phyloP scores from a whole-genome alignment of 1,140 invertebrate species.

The Trachymyrmex septentrionalis region DNA sequence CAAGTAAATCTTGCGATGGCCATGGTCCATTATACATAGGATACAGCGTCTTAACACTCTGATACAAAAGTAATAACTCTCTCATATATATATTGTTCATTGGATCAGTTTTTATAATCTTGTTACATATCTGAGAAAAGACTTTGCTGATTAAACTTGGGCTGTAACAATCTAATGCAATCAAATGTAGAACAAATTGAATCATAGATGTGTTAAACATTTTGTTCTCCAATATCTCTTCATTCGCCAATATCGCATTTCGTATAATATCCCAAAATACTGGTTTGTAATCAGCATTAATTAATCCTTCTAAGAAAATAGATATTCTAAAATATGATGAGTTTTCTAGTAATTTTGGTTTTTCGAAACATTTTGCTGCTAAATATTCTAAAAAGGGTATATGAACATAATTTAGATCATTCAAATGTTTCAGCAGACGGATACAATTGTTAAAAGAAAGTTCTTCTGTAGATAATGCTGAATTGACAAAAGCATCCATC shows the following conservation, averaged over 20 bases:
- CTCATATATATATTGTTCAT: slow-evolving; percentile 74
- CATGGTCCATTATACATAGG: slow-evolving; percentile 84
- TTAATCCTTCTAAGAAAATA: slow-evolving; percentile 85
- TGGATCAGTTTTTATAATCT: neutral
- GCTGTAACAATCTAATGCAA: slow-evolving; percentile 87
- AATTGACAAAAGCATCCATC: slow-evolving; percentile 82
- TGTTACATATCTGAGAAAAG: slow-evolving; percentile 85
- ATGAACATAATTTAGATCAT: slow-evolving; percentile 87
- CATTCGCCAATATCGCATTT: slow-evolving; percentile 79
- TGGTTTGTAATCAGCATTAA: slow-evolving; percentile 88
- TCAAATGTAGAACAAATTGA: slow-evolving; percentile 86
- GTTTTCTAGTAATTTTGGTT: slow-evolving; percentile 80
- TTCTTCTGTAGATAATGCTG: slow-evolving; percentile 77
- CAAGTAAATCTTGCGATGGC: slow-evolving; percentile 72
- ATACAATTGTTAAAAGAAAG: slow-evolving; percentile 66
- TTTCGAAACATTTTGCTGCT: slow-evolving; percentile 82
- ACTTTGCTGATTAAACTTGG: slow-evolving; percentile 85
- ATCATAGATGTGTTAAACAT: slow-evolving; percentile 83
- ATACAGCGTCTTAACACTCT: slow-evolving; percentile 87
- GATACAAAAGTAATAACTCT: slow-evolving; percentile 85
- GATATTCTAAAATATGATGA: slow-evolving; percentile 70
- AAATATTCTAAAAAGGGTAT: slow-evolving; percentile 87
- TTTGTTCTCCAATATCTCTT: slow-evolving; percentile 78
- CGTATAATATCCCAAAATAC: slow-evolving; percentile 86
- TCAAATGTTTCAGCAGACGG: slow-evolving; percentile 85